A percentile compares a stretch with the other conserved stretches of the same genome.
These are phyloP conservation scores for Nemapogon koenigi DNA, from an alignment of 2,888 invertebrate species.

Conservation along the genomic window DNA sequence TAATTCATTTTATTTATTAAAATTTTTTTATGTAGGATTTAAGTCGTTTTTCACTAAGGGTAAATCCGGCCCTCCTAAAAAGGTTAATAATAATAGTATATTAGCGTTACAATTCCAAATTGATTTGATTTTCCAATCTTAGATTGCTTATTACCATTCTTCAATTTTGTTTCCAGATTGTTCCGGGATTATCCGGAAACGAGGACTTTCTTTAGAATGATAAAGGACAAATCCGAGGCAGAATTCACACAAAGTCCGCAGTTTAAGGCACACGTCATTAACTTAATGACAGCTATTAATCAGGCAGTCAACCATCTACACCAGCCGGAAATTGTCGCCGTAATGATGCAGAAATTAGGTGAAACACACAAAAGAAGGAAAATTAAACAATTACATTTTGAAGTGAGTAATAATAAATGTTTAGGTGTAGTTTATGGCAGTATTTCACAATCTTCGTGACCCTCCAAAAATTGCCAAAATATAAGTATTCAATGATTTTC, in stretches of 20 bases:
- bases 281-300: slow-evolving; percentile 47
- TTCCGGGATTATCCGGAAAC: slow-evolving; percentile 42
- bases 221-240: slow-evolving; percentile 37
- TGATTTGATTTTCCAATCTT: neutral
- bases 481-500: too few relatives aligned
- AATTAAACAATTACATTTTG: slow-evolving; percentile 39
- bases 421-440: too few relatives aligned
- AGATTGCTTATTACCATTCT: too few relatives aligned
- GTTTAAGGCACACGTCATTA: slow-evolving; percentile 55
- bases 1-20: too few relatives aligned
- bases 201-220: slow-evolving; percentile 47
- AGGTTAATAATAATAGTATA: too few relatives aligned
- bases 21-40: too few relatives aligned
- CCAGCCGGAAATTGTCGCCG: slow-evolving; percentile 47
- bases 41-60: too few relatives aligned
- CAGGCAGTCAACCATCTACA: slow-evolving; percentile 41
- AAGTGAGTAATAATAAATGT: slow-evolving; percentile 27
- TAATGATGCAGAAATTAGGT: slow-evolving; percentile 51
- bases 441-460: too few relatives aligned
- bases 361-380: slow-evolving; percentile 42
- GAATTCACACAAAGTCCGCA: slow-evolving; percentile 41
- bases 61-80: too few relatives aligned
- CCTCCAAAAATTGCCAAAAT: too few relatives aligned
- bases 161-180: slow-evolving; percentile 27
- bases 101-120: too few relatives aligned